Conservation (phyloP, 2,888 invertebrate species). For the Perithous albicinctus region DNA sequence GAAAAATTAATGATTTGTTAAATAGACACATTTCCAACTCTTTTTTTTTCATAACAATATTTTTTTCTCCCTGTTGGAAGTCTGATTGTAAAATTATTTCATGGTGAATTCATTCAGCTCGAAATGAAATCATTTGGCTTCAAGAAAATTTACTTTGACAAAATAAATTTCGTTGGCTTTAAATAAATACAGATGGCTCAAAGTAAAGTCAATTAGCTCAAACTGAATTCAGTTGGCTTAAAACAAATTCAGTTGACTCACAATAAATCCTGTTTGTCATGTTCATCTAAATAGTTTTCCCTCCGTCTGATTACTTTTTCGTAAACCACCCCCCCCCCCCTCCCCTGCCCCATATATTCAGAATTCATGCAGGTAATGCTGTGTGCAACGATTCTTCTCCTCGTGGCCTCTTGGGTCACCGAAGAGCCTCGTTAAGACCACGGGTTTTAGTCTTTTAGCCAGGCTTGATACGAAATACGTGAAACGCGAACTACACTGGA, state of each 20-base stretch:
- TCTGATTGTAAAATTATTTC: no score
- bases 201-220: background rate
- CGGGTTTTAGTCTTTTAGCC: conserved; percentile 19
- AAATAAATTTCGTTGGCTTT: background rate
- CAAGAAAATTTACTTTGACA: background rate
- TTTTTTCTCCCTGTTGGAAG: no score
- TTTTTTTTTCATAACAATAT: no score
- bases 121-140: no score
- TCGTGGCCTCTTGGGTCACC: background rate
- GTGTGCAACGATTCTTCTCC: background rate
- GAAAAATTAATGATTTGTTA: no score
- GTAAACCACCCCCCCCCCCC: no score
- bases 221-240: no score
- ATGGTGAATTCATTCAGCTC: no score
- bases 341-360: conserved; percentile 5
- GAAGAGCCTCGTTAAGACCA: conserved; percentile 46
- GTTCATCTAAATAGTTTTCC: background rate
- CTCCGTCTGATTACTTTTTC: background rate
- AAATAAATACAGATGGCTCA: background rate
- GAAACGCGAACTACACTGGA: conserved; percentile 4
- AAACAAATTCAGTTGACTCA: background rate
- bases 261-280: background rate
- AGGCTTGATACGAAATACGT: conserved; percentile 6
- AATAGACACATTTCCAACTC: no score
- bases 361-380: background rate